A percentile compares a stretch with the other conserved stretches of the same genome.
Conservation (phyloP, 2,797 vertebrate genomes). For the Coendou prehensilis region DNA sequence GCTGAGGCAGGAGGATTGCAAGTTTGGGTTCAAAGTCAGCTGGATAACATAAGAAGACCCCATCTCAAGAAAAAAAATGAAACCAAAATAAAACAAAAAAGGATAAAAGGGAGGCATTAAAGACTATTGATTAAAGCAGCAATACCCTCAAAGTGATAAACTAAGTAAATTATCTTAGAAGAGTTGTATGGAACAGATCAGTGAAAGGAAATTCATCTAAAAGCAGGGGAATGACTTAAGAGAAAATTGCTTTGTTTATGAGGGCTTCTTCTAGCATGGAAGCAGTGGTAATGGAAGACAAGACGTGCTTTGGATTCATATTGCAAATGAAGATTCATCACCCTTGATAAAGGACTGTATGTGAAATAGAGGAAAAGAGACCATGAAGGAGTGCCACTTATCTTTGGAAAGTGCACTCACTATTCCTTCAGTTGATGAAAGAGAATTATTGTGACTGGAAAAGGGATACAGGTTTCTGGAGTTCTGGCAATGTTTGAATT, state of each 20-base stretch:
- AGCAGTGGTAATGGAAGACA: neutral
- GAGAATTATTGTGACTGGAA: neutral
- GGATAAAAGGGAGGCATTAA: neutral
- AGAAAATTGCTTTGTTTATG: neutral
- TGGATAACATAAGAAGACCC: neutral
- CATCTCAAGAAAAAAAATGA: neutral
- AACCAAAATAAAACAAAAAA: neutral
- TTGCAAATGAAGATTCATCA: neutral
- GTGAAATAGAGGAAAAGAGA: neutral
- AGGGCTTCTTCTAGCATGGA: neutral
- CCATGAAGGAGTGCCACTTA: neutral
- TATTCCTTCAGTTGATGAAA: neutral
- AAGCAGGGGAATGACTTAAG: neutral
- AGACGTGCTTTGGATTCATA: neutral
- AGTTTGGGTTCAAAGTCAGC: neutral
- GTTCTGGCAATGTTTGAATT: neutral
- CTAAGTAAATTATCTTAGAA: neutral
- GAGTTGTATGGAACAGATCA: neutral
- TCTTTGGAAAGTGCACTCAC: neutral
- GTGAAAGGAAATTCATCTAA: neutral
- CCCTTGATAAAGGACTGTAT: neutral
- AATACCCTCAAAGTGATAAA: neutral
- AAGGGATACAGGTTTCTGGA: neutral
- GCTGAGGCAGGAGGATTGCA: neutral
- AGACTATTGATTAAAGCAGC: constrained; percentile 19